Evolutionary conservation across 2,113 vertebrate species (phyloP), one percentile per base, ranked within the genome.

Genomic region (Aptenodytes forsteri): DNA sequence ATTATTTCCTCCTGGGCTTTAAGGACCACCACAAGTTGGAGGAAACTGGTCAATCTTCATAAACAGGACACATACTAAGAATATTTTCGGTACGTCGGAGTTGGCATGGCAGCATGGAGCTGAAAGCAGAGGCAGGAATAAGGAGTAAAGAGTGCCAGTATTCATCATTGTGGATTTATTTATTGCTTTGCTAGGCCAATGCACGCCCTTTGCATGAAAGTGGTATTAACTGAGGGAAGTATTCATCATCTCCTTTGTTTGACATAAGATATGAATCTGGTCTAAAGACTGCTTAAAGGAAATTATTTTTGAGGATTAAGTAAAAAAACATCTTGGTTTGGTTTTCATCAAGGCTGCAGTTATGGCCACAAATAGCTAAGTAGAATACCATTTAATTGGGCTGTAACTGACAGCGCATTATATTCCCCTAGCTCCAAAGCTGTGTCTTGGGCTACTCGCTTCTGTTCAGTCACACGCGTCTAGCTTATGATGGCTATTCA

Each of bases 211-310:
- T 2, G 0, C 56, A 30, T 83, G 92, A 92, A 89, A 86, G 84
- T 56, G 83, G 34, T 84, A 94, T 94, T 88, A 89, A 55, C 89
- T 89, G 82, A 89, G 91, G 88, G 73, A 69, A 56, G 36, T 93
- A 91, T 94, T 96, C 36, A n/a, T 90, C 87, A 62, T 79, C 55
- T 70, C 32, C 71, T 94, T 93, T 97, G 77, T 94, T 90, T 91
- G 91, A 61, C 44, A 18, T 83, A 50, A 92, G 36, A 84, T 76
- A 87, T 42, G 86, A 67, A 78, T 86, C 83, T 89, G 65, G 29
- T 92, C 89, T 72, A 87, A 91, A 94, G 61, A 78, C 71, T 64
- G 62, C 84, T 90, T 93, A 79, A 94, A 93, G 92, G 92, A 94
- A 89, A 83, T 81, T 84, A 96, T 95, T 97, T 96, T 91, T 65